Evolutionary conservation across 2,113 vertebrate genomes (phyloP).

Genomic region (Desmodus rotundus): DNA sequence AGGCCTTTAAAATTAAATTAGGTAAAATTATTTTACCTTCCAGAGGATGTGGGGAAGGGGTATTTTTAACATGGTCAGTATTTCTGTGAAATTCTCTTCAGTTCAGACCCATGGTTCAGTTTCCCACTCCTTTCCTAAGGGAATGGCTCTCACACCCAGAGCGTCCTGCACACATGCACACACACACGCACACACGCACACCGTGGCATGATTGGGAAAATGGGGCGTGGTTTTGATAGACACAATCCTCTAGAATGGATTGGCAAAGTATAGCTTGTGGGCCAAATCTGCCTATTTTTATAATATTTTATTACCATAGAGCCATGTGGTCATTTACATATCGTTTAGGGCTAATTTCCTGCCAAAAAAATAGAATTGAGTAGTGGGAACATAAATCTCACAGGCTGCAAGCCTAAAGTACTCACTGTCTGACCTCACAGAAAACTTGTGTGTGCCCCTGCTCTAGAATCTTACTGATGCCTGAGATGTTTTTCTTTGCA

Average conservation of each 20-base stretch:
- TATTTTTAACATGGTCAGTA: neutral
- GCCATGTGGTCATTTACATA: neutral
- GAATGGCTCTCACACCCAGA: neutral
- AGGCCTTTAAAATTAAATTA: neutral
- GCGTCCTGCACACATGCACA: neutral
- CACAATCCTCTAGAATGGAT: neutral
- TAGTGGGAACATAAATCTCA: neutral
- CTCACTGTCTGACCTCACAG: neutral
- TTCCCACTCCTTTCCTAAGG: neutral
- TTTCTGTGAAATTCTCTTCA: neutral
- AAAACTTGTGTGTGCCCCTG: neutral
- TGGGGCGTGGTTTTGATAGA: neutral
- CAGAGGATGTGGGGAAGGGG: neutral
- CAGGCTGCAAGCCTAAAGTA: neutral
- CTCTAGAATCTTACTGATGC: slow-evolving; percentile 5
- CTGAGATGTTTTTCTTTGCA: slow-evolving; percentile 42
- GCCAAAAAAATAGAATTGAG: neutral
- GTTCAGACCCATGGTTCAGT: accelerated
- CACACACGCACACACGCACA: neutral
- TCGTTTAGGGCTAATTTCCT: neutral
- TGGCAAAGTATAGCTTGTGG: neutral
- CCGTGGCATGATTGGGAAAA: neutral
- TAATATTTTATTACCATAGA: neutral
- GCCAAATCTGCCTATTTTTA: neutral
- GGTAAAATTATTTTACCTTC: neutral